phyloP scores from a whole-genome alignment of 2,888 invertebrate species.

The Deroplatys truncata region DNA sequence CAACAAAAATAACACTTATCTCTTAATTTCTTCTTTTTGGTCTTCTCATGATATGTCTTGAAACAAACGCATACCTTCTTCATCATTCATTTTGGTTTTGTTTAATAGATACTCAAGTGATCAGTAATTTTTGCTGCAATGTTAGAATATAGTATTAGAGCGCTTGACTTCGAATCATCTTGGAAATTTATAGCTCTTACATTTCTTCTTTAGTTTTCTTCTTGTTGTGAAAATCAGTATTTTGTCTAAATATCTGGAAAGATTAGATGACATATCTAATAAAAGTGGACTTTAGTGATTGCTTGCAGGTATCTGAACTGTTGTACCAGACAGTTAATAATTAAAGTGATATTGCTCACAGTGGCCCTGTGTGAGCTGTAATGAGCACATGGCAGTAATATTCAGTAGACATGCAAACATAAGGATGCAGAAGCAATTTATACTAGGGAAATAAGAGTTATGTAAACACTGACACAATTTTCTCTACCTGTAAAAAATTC shows the following conservation, averaged over 20 bases:
- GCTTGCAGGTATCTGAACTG: no score
- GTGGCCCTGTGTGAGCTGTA: no score
- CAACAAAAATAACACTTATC: not conserved
- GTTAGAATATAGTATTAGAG: not conserved
- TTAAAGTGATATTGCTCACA: no score
- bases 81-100: not conserved
- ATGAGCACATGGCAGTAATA: no score
- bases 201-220: not conserved
- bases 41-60: not conserved
- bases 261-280: not conserved
- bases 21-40: not conserved
- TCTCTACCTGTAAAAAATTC: no score
- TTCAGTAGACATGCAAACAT: no score
- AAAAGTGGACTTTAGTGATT: no score
- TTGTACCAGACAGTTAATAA: no score
- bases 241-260: not conserved
- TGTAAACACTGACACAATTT: no score
- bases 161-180: not conserved
- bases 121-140: not conserved
- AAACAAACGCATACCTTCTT: not conserved
- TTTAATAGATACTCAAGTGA: not conserved
- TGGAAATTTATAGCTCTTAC: not conserved
- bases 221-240: not conserved
- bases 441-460: no score
- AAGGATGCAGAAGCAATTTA: no score